Evolutionary conservation across 2,113 vertebrate species (phyloP), one percentile per base, ranked within the genome.

Genomic region (Silurus asotus): DNA sequence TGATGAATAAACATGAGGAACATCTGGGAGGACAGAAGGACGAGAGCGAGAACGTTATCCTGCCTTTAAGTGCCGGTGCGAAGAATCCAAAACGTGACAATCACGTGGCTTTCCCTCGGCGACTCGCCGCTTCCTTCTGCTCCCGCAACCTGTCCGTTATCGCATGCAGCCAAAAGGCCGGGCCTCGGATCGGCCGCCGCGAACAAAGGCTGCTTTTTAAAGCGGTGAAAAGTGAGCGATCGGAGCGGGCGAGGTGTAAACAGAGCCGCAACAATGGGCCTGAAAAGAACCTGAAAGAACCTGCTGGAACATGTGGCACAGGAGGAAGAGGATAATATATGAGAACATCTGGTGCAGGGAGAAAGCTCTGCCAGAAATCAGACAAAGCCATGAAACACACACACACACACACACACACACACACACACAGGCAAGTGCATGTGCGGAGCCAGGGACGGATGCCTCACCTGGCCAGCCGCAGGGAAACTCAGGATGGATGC

Each of bases 281-380:
- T 56, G 67, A 88, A n/a, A 19, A 51, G 15, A 91, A 89, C 91
- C 86, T 80, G 72, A 78, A 93, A 90, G 84, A 76, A 72, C 88
- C 93, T 90, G 81, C 84, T 90, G 92, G 93, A 94, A 92, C 91
- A 88, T 82, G 83, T 85, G 83, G 90, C 84, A 89, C 91, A 91
- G 93, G 92, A 91, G 92, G 92, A 93, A 91, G 92, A 93, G 92
- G 94, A 94, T 94, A 94, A 94, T 94, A 93, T 93, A 93, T 91
- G 88, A 92, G 93, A 95, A 94, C 94, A 95, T 95, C 94, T 95
- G 94, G 93, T 94, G 93, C 92, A 92, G 83, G 69, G 87, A 94
- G 93, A 91, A 82, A 79, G 10, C 92, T 94, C 91, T 95, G 94
- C 94, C 94, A 95, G 92, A 93, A 94, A 92, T 88, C 85, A 94